phyloP scores from a whole-genome alignment of 2,888 invertebrate genomes.

The Hoplodrina ambigua region DNA sequence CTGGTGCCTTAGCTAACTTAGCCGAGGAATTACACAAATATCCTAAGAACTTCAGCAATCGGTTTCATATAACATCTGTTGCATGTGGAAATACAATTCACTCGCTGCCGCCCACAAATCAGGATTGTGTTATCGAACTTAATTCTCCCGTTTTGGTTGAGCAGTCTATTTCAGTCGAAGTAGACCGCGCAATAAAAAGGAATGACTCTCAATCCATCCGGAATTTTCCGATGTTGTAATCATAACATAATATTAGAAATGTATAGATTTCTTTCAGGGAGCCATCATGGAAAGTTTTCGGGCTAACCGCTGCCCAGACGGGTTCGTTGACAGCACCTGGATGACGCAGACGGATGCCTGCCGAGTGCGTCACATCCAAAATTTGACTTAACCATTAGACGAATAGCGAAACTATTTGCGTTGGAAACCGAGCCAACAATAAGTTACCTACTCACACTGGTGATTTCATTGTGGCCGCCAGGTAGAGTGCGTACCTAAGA shows the following conservation, averaged over 20 bases:
- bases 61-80: conserved; percentile 9
- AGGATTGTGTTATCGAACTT: conserved; percentile 42
- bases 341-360: conserved; percentile 73
- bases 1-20: neutral
- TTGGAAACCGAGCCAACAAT: conserved; percentile 74
- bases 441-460: conserved; percentile 44
- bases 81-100: conserved; percentile 8
- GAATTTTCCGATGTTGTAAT: conserved; percentile 60
- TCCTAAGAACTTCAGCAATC: neutral
- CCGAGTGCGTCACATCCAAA: conserved; percentile 76
- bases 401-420: conserved; percentile 70
- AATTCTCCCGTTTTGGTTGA: conserved; percentile 50
- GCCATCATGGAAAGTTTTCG: conserved; percentile 64
- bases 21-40: neutral
- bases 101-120: conserved; percentile 23
- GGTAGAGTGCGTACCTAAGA: conserved; percentile 38
- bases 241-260: conserved; percentile 41
- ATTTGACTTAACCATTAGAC: conserved; percentile 71
- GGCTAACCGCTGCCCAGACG: conserved; percentile 40
- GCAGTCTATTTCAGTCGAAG: conserved; percentile 54
- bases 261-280: conserved; percentile 36
- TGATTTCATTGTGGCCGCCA: conserved; percentile 49
- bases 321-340: conserved; percentile 78
- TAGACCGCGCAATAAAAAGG: conserved; percentile 55
- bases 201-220: conserved; percentile 47